Evolutionary conservation across 2,797 vertebrate genomes (phyloP).

Genomic region (Epinephelus malabaricus): DNA sequence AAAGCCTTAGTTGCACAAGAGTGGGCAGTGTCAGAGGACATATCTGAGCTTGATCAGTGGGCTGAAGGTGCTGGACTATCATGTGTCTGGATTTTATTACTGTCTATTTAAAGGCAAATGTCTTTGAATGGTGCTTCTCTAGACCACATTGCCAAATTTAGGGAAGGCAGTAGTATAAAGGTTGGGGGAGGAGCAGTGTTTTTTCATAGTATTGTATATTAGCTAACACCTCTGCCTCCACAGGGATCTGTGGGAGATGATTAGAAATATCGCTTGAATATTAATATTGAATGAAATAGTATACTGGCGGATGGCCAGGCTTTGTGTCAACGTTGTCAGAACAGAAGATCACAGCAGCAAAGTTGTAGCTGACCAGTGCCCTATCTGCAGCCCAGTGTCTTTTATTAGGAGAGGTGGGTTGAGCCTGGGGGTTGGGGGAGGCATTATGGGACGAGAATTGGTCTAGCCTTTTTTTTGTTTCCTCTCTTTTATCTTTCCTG

Average conservation of each 20-base stretch:
- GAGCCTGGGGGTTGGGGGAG: conserved; percentile 70
- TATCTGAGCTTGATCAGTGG: conserved; percentile 64
- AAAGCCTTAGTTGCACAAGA: conserved; percentile 65
- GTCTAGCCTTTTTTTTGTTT: conserved; percentile 82
- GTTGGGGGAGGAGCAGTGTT: conserved; percentile 12
- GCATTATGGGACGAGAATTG: conserved; percentile 81
- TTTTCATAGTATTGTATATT: conserved; percentile 2
- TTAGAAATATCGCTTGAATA: not conserved
- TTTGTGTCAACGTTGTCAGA: conserved; percentile 60
- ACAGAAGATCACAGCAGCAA: conserved; percentile 68
- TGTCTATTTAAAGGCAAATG: conserved; percentile 78
- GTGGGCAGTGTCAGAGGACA: conserved; percentile 61
- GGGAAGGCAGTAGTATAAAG: conserved; percentile 3
- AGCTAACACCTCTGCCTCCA: not conserved
- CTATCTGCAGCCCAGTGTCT: conserved; percentile 72
- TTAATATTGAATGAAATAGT: conserved; percentile 7
- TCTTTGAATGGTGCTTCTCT: conserved; percentile 62
- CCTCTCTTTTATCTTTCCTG: conserved; percentile 84
- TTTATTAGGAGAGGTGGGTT: conserved; percentile 78
- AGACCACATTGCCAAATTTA: conserved; percentile 71
- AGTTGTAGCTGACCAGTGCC: conserved; percentile 74
- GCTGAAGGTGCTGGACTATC: conserved; percentile 59
- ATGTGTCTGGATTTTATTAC: conserved; percentile 79
- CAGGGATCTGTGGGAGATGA: conserved; percentile 4
- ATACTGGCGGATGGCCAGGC: conserved; percentile 37